Evolutionary conservation across 2,797 vertebrate species (phyloP), one percentile per base, ranked within the genome.

Genomic region (Crypturellus tataupa): DNA sequence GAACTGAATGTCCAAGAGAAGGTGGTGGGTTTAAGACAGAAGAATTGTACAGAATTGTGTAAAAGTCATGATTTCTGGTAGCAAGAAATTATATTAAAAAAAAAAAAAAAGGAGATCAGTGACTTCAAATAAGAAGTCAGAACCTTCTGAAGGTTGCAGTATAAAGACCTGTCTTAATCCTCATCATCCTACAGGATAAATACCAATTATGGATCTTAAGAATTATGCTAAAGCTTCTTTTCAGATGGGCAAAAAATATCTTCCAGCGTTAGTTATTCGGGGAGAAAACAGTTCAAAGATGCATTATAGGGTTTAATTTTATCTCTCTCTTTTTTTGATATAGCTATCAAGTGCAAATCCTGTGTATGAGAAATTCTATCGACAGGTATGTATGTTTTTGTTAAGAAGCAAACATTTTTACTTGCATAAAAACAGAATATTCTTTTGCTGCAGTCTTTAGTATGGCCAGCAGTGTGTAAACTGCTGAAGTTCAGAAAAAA

Each of bases 291-390:
- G 27, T 37, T 35, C 27, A 85, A 85, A 60, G 84, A 8, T 9
- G 6, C 44, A 35, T 58, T 62, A 58, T 18, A 53, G 68, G 16
- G n/a, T 76, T 76, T 95, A 35, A 96, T 71, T 81, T 42, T 89
- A 2, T 46, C 1, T 75, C 17, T 94, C 14, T 95, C 19, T 76
- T 90, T 73, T 79, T 96, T 73, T 83, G 92, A 89, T 97, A 24
- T 98, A 99, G 99, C 97, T 99, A 86, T 99, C 99, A 68, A 99
- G 98, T 99, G 99, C 98, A 97, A 99, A 99, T 97, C 98, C 99
- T 72, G 97, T 99, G 90, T 99, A 99, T 97, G 99, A 99, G 97
- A 99, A 99, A 89, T 99, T 99, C 97, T 99, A 99, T 96, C 98
- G 98, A 76, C 99, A 99, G 99, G 99, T 99, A 98, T 95, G 98